Conservation (phyloP, 2,888 invertebrate species). For the Hyppa rectilinea region DNA sequence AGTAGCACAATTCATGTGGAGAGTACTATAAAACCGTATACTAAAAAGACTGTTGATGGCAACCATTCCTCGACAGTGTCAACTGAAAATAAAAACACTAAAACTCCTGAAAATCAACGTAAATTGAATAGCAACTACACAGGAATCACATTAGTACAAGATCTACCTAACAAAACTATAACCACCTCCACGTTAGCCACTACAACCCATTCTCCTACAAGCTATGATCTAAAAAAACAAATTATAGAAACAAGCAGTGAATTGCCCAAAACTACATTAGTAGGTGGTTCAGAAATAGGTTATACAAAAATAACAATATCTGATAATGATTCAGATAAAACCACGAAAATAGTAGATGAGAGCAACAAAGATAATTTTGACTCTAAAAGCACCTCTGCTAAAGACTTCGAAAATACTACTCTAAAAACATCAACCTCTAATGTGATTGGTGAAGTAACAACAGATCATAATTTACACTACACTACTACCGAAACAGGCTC, state of each 20-base stretch:
- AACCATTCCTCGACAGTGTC: constrained; percentile 71
- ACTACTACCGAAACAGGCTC: neutral
- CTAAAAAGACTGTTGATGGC: constrained; percentile 68
- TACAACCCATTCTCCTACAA: constrained; percentile 23
- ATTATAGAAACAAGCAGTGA: constrained; percentile 24
- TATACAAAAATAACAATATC: constrained; percentile 18
- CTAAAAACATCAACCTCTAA: neutral
- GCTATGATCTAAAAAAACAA: constrained; percentile 14
- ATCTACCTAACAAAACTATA: constrained; percentile 55
- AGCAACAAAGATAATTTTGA: neutral
- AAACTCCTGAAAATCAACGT: constrained; percentile 86
- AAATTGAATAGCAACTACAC: constrained; percentile 84
- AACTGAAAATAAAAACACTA: constrained; percentile 83
- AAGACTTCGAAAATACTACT: constrained; percentile 1
- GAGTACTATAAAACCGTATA: constrained; percentile 79
- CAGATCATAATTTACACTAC: constrained; percentile 1
- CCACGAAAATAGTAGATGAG: constrained; percentile 4
- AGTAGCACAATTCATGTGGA: constrained; percentile 83
- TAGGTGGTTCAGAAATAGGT: constrained; percentile 13
- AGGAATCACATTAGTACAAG: constrained; percentile 64
- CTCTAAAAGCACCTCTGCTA: constrained; percentile 2
- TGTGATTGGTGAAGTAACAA: constrained; percentile 1
- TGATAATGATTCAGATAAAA: neutral
- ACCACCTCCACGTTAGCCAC: constrained; percentile 24
- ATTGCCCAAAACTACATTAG: constrained; percentile 16